Evolutionary conservation across 2,888 invertebrate species (phyloP).

Genomic region (Diogma glabrata): DNA sequence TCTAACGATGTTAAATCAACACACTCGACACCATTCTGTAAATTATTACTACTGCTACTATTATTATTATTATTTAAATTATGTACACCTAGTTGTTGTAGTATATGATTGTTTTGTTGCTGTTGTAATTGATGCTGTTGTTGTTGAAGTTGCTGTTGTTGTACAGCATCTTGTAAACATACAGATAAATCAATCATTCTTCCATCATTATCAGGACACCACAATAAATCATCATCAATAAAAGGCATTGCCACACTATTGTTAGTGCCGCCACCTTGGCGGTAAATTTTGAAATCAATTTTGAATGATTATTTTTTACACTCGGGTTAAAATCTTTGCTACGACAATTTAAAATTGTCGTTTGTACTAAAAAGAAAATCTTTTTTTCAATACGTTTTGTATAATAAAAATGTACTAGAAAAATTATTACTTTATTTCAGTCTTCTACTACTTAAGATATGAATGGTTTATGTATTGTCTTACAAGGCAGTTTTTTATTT

Average conservation of each 20-base stretch:
- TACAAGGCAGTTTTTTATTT: too few relatives aligned
- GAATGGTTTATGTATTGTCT: too few relatives aligned
- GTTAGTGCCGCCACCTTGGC: constrained; percentile 36
- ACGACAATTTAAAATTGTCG: too few relatives aligned
- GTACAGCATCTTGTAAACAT: constrained; percentile 60
- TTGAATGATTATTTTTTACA: not conserved
- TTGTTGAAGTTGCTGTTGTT: not conserved
- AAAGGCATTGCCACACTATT: constrained; percentile 74
- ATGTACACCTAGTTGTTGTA: not conserved
- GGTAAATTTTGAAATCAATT: constrained; percentile 14
- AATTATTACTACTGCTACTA: not conserved
- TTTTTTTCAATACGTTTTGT: too few relatives aligned
- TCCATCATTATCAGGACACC: constrained; percentile 92
- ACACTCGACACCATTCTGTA: constrained; percentile 3
- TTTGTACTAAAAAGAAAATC: too few relatives aligned
- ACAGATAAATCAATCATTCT: constrained; percentile 86
- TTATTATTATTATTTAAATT: constrained; percentile 1
- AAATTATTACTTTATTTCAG: too few relatives aligned
- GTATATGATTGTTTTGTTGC: not conserved
- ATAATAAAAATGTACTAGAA: too few relatives aligned
- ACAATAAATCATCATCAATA: constrained; percentile 88
- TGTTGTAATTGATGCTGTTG: not conserved
- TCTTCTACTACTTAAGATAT: too few relatives aligned
- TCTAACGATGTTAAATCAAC: constrained; percentile 30
- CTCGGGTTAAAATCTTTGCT: too few relatives aligned